Evolutionary conservation across 2,113 vertebrate species (phyloP), one percentile per base, ranked within the genome.

Genomic region (Sakesphorus luctuosus): DNA sequence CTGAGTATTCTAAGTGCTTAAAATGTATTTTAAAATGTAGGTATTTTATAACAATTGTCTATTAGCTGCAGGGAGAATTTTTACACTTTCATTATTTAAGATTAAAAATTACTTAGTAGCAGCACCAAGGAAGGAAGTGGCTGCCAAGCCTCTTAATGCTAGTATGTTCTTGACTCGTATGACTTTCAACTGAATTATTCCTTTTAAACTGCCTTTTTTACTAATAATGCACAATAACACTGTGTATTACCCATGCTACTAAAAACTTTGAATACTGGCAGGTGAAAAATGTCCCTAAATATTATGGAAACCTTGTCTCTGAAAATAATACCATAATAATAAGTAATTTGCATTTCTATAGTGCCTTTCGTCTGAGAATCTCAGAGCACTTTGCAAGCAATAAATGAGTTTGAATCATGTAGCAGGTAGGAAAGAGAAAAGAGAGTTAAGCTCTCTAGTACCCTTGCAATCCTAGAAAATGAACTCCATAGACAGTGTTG

Each of bases 241-340:
- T 63, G n/a, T 68, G 16, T 90, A 84, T 77, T 87, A 82, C 35
- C 38, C 2, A 4, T 35, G 73, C 53, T 82, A 79, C 84, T 63
- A 93, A 80, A 92, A 87, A 46, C 40, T 87, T 91, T 11, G 18
- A 91, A 90, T 81, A 94, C 33, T 33, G 77, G 44, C 28, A 87
- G 23, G 55, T 53, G 90, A 89, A 46, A 87, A 46, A 71, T 72
- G 47, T 67, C 61, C 49, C 76, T 84, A 91, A 93, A 84, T 93
- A 94, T 94, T 92, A 61, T 58, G 53, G 77, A 90, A 96, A 89
- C 25, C 23, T 91, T 92, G 71, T 72, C 47, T 94, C 73, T 80
- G 68, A 88, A 88, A 94, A 83, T 62, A 92, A 83, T 85, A 74
- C 21, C 17, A 16, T 78, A 89, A 79, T 84, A 93, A 67, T 18